Evolutionary conservation across 2,113 vertebrate genomes (phyloP), one percentile per base, ranked within the genome.

Genomic region (Silurus asotus): DNA sequence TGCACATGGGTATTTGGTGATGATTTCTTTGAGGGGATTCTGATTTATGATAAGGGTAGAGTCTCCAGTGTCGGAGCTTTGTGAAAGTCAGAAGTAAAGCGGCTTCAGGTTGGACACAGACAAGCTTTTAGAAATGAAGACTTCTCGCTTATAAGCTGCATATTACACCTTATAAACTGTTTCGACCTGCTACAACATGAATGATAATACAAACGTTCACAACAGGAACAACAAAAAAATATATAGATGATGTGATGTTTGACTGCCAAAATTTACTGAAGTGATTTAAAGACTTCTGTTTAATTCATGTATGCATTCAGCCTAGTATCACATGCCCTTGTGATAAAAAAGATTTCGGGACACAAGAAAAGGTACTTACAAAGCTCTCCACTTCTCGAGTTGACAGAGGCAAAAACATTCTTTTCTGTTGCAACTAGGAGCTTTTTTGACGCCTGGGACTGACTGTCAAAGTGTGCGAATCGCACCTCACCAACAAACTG

Each of bases 401-500:
- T 99, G 61, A 99, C 72, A 0, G 97, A 96, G 0, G 97, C 97
- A 87, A 99, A 96, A 15, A 98, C 95, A 7, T 99, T 99, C 76
- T 96, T 96, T 88, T 99, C 98, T 0, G 97, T 99, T 64, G 96
- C 96, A 84, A 97, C 90, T 4, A 99, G 88, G 20, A 99, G 92
- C 81, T 98, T 99, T 94, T 98, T 99, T 4, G 97, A 96, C 55
- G 96, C 96, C 86, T 97, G 97, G 0, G 95, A 83, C 2, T 95
- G 95, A 79, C 95, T 93, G 82, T 99, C 98, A 83, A 97, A 94
- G 55, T 96, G 95, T 51, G 97, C 96, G 90, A 98, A 99, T 74
- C 94, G 96, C 84, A 98, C 95, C 81, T 97, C 97, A 11, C 98
- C 98, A 19, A 99, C 94, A 90, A 97, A 99, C 81, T 98, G 97